Evolutionary conservation across 2,113 vertebrate genomes (phyloP), one percentile per base, ranked within the genome.

Genomic region (Budorcas taxicolor): DNA sequence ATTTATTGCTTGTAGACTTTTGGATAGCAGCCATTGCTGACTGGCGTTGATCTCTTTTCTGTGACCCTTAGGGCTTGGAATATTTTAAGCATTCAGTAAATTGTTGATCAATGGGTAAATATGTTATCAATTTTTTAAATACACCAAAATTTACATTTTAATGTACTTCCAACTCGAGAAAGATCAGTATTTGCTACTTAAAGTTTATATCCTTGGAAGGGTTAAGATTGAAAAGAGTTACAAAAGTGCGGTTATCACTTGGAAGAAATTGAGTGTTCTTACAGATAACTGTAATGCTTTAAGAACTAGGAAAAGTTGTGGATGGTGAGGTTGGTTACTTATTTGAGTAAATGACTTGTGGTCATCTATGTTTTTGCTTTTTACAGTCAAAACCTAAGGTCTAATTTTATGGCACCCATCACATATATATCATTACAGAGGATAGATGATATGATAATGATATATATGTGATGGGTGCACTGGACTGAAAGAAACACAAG

Each of bases 331-430:
- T 67, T 71, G 40, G 11, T 85, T 71, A 64, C 27, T 82, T 86
- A 74, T 23, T 84, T 97, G 93, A 97, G 81, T 95, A 76, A 87
- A 78, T 96, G 40, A 3, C 55, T 96, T 97, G 60, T 60, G 62
- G 53, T 96, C 47, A 76, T 94, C 16, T 36, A 52, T 60, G 17
- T 83, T 94, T 85, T 25, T 91, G 40, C 50, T 87, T 89, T 36
- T 60, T 76, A 74, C 52, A 91, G 47, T 57, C 16, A 94, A 11
- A 64, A 2, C 81, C 64, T 81, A 62, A 95, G 58, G 91, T 87
- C 67, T 36, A 57, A 85, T 90, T 94, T 83, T 78, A 47, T 91
- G 88, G 53, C 29, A 86, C 12, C 27, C 40, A 88, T 87, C 31
- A 25, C 86, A 60, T 94, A 58, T 9, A 16, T 83, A 21, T 40